Base-by-base conservation (phyloP, 2,797 vertebrate species). In the Scarus forsteni region DNA sequence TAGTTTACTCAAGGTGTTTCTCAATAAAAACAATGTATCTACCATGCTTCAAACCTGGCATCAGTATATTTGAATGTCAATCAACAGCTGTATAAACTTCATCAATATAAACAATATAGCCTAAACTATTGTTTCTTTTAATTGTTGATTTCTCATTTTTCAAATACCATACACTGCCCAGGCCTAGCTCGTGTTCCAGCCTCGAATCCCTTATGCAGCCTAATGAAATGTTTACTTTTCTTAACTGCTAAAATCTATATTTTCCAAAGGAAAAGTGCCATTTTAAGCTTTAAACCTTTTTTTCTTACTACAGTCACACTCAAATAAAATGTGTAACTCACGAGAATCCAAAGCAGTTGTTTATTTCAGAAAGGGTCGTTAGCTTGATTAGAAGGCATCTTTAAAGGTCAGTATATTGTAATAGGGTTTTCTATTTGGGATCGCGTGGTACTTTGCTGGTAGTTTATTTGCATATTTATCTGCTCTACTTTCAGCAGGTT, bases 231-330 rank as follows among this genome's bases (percentile, higher is more conserved):
- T 50, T 72, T 40, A 60, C 8, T 40, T 2, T 46, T 48, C 18
- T 50, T 46, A 62, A 58, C 19, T 50, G 18, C 35, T 64, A 46
- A 46, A 62, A 15, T 11, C 3, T n/a, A 46, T 0, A 34, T 50
- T 83, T 75, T 80, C 45, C 48, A 73, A 81, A 77, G 66, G 12
- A 65, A 42, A 80, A 66, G 79, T 89, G 75, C 79, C 73, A 87
- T 80, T 67, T 61, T 53, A 75, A 81, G 70, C 69, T 89, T 86
- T 83, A 77, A 75, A 60, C 64, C 9, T 55, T 38, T 39, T 1
- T 36, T 8, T 75, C 12, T 45, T 42, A 15, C n/a, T 10, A 40
- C 38, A 27, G 38, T 54, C 8, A 54, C 10, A 35, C 14, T 15
- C 34, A n/a, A n/a, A 51, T 6, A 27, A 13, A n/a, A 36, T 38